Evolutionary conservation across 2,888 invertebrate species (phyloP).

Genomic region (Tipula helvola): DNA sequence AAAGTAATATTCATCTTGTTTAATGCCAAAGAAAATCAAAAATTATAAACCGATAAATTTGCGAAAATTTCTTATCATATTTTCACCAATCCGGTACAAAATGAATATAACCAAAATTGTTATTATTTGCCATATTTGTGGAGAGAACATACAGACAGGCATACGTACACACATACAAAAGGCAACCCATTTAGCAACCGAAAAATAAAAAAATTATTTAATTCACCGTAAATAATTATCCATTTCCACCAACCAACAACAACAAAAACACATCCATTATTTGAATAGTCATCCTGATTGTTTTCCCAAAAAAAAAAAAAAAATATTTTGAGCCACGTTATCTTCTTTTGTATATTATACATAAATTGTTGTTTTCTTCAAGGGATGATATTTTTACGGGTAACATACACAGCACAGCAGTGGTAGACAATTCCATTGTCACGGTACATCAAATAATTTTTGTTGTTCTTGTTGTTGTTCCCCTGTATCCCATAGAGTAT

Average conservation of each 20-base stretch:
- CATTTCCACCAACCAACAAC: not conserved
- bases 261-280: not conserved
- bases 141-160: not conserved
- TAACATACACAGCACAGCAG: not conserved
- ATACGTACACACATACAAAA: not conserved
- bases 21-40: not conserved
- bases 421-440: not conserved
- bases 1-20: not conserved
- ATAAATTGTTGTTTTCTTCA: not conserved
- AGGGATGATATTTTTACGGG: not conserved
- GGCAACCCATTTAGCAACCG: not conserved
- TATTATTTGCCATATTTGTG: not conserved
- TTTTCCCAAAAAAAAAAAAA: not conserved
- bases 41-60: not conserved
- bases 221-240: constrained; percentile 4
- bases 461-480: not conserved
- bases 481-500: not conserved
- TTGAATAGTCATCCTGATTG: constrained; percentile 4
- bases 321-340: not conserved
- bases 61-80: not conserved
- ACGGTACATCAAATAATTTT: not conserved
- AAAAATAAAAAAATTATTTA: not conserved
- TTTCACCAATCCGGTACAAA: not conserved
- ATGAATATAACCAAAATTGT: not conserved
- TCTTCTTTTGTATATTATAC: not conserved